A percentile compares a stretch with the other conserved stretches of the same genome.
Evolutionary conservation across 2,113 vertebrate species (phyloP).

Genomic region (Ictidomys tridecemlineatus): DNA sequence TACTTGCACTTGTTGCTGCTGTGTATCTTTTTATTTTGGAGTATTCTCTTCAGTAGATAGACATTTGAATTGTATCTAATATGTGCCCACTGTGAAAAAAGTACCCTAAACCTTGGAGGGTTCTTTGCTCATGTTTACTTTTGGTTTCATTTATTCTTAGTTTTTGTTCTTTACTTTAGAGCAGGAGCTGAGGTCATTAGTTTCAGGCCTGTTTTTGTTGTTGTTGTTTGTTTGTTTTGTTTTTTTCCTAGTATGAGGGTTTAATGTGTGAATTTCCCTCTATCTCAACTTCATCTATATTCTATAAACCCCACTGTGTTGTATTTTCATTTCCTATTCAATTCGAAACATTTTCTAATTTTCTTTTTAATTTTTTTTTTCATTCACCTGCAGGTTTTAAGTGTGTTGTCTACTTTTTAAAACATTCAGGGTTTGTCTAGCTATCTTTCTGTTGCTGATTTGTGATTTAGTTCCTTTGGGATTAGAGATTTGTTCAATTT

Average conservation of each 20-base stretch:
- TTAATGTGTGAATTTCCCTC: not conserved
- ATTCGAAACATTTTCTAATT: not conserved
- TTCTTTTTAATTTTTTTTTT: not conserved
- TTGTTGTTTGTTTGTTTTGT: too few relatives aligned
- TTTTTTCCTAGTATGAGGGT: not conserved
- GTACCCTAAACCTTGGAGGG: not conserved
- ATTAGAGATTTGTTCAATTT: not conserved
- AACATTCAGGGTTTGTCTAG: not conserved
- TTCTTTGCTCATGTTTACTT: not conserved
- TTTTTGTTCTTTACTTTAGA: not conserved
- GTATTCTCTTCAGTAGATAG: not conserved
- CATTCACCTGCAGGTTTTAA: not conserved
- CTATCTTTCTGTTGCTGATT: not conserved
- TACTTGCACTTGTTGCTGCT: not conserved
- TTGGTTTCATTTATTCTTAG: not conserved
- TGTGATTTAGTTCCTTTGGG: not conserved
- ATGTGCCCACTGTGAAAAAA: not conserved
- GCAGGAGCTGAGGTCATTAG: not conserved
- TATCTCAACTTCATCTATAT: too few relatives aligned
- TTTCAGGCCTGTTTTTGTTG: not conserved
- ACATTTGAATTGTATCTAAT: conserved; percentile 22
- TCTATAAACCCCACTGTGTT: not conserved
- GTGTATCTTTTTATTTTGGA: not conserved
- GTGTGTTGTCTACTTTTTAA: not conserved
- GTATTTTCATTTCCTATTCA: not conserved